phyloP scores from a whole-genome alignment of 1,140 invertebrate genomes.

The Monochamus saltuarius region DNA sequence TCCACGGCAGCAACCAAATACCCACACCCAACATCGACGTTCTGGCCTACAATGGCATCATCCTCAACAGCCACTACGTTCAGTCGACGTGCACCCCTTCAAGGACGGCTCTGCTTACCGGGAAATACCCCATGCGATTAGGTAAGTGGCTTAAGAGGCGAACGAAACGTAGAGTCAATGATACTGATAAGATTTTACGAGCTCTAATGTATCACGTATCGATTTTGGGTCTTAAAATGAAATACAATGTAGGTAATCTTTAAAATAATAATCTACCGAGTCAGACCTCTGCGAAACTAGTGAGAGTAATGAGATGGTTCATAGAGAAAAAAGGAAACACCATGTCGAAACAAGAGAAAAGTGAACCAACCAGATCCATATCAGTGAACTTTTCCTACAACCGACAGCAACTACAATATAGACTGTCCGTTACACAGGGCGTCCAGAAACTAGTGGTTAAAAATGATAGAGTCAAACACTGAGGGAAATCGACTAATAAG shows the following conservation, averaged over 20 bases:
- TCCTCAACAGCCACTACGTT: slow-evolving; percentile 67
- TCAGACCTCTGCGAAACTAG: too few relatives aligned
- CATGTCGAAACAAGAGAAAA: too few relatives aligned
- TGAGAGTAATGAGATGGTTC: too few relatives aligned
- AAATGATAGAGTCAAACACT: too few relatives aligned
- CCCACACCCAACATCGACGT: slow-evolving; percentile 69
- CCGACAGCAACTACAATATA: too few relatives aligned
- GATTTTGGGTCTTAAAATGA: not conserved
- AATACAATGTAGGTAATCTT: not conserved
- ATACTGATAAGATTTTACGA: not conserved
- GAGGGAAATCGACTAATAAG: too few relatives aligned
- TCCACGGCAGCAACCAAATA: slow-evolving; percentile 71
- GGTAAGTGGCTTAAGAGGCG: slow-evolving; percentile 51
- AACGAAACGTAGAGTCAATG: not conserved
- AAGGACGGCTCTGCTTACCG: slow-evolving; percentile 66
- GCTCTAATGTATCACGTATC: not conserved
- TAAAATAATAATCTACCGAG: too few relatives aligned
- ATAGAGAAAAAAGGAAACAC: too few relatives aligned
- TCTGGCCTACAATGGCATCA: slow-evolving; percentile 65
- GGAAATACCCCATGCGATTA: slow-evolving; percentile 68
- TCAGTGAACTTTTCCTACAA: too few relatives aligned
- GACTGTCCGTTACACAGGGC: too few relatives aligned
- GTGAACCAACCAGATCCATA: too few relatives aligned
- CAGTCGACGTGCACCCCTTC: slow-evolving; percentile 66
- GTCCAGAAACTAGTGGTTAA: too few relatives aligned